Conservation (phyloP, 2,888 invertebrate genomes). For the Parochlus steinenii region DNA sequence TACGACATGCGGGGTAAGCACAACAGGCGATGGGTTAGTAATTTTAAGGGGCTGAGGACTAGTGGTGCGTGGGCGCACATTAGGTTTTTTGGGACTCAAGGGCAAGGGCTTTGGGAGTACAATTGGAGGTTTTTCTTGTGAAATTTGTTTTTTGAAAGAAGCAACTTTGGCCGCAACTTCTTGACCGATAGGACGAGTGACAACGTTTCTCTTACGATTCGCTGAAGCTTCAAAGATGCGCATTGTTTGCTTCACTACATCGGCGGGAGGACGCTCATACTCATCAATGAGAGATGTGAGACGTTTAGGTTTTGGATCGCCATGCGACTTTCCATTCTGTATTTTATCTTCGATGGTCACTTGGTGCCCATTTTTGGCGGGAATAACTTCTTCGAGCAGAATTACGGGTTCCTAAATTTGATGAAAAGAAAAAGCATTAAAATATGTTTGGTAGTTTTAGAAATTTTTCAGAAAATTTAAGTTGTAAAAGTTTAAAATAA, state of each 20-base stretch:
- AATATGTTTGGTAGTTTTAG: too few species aligned
- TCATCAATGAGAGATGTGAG: slow-evolving; percentile 48
- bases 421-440: too few species aligned
- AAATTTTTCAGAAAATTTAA: slow-evolving; percentile 12
- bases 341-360: slow-evolving; percentile 31
- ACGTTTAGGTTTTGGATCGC: slow-evolving; percentile 39
- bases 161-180: slow-evolving; percentile 49
- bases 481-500: slow-evolving; percentile 14
- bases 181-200: slow-evolving; percentile 31
- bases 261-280: slow-evolving; percentile 71
- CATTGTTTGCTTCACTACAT: slow-evolving; percentile 73
- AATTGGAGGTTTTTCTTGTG: slow-evolving; percentile 30
- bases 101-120: slow-evolving; percentile 33
- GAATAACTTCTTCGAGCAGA: background rate
- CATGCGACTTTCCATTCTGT: slow-evolving; percentile 26
- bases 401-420: background rate
- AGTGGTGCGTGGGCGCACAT: slow-evolving; percentile 16
- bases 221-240: slow-evolving; percentile 64
- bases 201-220: slow-evolving; percentile 34
- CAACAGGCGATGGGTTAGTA: slow-evolving; percentile 12
- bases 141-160: slow-evolving; percentile 43
- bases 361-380: slow-evolving; percentile 7
- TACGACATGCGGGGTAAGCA: too few species aligned
- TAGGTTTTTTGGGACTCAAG: slow-evolving; percentile 19
- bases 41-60: slow-evolving; percentile 13